Percentiles rank a stretch among this genome's conserved stretches.
These are phyloP conservation scores for Phenganax stokvisi DNA, from an alignment of 92 coral and sea anemone genomes.

Conservation along the genomic window DNA sequence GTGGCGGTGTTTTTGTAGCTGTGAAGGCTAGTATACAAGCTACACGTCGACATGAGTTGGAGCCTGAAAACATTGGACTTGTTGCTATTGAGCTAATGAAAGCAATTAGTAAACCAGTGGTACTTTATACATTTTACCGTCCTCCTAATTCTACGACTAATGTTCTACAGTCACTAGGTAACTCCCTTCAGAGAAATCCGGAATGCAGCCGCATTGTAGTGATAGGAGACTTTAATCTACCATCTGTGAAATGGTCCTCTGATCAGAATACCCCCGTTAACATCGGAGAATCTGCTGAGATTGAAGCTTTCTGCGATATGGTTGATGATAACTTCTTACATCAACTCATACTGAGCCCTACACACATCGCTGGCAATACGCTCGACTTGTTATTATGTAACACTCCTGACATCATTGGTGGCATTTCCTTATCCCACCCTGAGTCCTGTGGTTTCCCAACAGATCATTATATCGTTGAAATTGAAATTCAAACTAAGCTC, in stretches of 20 bases:
- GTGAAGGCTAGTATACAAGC: conserved; percentile 39
- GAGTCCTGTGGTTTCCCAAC: conserved; percentile 36
- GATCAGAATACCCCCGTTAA: conserved; percentile 10
- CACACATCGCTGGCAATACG: conserved; percentile 48
- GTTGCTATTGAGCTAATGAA: conserved; percentile 41
- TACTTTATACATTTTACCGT: conserved; percentile 48
- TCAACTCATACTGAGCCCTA: conserved; percentile 34
- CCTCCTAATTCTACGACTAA: conserved; percentile 46
- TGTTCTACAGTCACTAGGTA: conserved; percentile 22
- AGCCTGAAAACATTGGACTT: conserved; percentile 44
- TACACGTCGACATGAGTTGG: conserved; percentile 36
- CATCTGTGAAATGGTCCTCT: conserved; percentile 44
- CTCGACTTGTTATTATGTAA: background rate
- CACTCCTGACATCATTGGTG: conserved; percentile 40
- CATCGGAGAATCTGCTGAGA: conserved; percentile 10
- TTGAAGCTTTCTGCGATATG: conserved; percentile 34
- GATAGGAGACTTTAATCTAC: conserved; percentile 38
- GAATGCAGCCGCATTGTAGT: conserved; percentile 44
- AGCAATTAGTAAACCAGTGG: conserved; percentile 31
- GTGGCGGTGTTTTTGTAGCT: conserved; percentile 51
- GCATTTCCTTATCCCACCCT: conserved; percentile 40
- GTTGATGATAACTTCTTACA: conserved; percentile 44
- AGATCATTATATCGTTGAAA: conserved; percentile 47
- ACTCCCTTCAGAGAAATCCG: conserved; percentile 29
- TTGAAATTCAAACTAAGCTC: conserved; percentile 34